These are phyloP conservation scores for Crocuta crocuta DNA, from an alignment of 2,113 vertebrate genomes.

Conservation along the genomic window DNA sequence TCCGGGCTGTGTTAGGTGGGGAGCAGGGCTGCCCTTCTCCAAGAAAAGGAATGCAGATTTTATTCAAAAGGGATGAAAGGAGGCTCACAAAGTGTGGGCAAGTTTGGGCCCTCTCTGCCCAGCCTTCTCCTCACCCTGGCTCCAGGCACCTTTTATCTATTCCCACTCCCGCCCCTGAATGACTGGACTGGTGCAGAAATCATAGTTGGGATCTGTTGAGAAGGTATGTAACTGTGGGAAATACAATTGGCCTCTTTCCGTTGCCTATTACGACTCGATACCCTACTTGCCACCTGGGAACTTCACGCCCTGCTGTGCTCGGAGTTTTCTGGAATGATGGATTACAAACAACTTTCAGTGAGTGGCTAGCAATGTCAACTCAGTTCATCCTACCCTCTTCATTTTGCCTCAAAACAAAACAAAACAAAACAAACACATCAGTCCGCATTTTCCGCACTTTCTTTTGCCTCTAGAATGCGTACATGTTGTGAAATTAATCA, in stretches of 20 bases:
- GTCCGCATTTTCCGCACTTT: neutral
- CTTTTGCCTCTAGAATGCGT: constrained; percentile 5
- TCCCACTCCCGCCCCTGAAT: neutral
- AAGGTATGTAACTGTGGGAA: constrained; percentile 71
- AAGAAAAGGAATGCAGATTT: constrained; percentile 60
- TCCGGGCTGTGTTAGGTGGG: neutral
- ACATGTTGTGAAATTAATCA: constrained; percentile 46
- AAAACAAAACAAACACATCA: neutral
- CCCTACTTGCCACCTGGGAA: constrained; percentile 65
- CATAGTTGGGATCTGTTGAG: neutral
- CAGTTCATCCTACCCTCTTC: neutral
- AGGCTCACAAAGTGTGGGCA: neutral
- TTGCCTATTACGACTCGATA: constrained; percentile 52
- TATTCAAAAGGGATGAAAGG: constrained; percentile 60
- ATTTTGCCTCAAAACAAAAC: constrained; percentile 14
- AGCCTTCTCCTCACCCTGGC: neutral
- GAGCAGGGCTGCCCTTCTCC: neutral
- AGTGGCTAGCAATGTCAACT: neutral
- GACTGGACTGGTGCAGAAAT: neutral
- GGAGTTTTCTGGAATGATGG: constrained; percentile 35
- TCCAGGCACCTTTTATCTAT: neutral
- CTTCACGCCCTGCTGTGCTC: neutral
- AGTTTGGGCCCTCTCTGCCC: neutral
- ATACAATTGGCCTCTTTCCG: constrained; percentile 62
- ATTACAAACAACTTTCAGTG: constrained; percentile 53